Evolutionary conservation across 2,797 vertebrate genomes (phyloP).

Genomic region (Tangara arthus): DNA sequence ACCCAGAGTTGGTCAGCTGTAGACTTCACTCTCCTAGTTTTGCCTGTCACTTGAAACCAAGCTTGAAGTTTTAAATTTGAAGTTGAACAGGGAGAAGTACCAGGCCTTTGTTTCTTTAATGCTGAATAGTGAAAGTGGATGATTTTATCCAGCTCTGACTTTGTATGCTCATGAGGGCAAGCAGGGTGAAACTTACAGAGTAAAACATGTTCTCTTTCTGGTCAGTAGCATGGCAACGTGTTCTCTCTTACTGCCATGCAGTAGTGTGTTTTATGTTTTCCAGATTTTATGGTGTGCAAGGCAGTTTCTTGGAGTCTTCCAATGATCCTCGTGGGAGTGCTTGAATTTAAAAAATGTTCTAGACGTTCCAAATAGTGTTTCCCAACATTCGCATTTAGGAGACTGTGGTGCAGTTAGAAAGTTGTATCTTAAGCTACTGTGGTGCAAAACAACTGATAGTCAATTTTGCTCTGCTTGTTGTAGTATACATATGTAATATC

Average conservation of each 20-base stretch:
- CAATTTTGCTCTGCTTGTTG: not conserved
- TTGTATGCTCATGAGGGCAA: fast-evolving
- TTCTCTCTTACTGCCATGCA: not conserved
- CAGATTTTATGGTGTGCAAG: not conserved
- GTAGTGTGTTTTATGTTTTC: not conserved
- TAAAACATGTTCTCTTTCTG: not conserved
- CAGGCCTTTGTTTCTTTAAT: not conserved
- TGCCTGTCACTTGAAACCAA: not conserved
- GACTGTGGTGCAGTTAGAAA: not conserved
- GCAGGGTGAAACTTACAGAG: not conserved
- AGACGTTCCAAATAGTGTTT: not conserved
- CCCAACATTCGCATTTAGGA: not conserved
- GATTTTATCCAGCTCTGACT: not conserved
- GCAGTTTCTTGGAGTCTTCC: not conserved
- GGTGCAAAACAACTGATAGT: not conserved
- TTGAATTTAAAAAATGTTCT: not conserved
- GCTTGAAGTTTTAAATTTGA: not conserved
- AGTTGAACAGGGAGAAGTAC: not conserved
- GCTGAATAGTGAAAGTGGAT: not conserved
- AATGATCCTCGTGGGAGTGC: not conserved
- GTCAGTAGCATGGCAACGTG: not conserved
- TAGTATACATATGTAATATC: not conserved
- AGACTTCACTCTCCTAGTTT: fast-evolving
- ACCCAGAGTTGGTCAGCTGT: not conserved
- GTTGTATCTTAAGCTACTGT: not conserved